phyloP scores from a whole-genome alignment of 2,113 vertebrate species.

The Siniperca chuatsi region DNA sequence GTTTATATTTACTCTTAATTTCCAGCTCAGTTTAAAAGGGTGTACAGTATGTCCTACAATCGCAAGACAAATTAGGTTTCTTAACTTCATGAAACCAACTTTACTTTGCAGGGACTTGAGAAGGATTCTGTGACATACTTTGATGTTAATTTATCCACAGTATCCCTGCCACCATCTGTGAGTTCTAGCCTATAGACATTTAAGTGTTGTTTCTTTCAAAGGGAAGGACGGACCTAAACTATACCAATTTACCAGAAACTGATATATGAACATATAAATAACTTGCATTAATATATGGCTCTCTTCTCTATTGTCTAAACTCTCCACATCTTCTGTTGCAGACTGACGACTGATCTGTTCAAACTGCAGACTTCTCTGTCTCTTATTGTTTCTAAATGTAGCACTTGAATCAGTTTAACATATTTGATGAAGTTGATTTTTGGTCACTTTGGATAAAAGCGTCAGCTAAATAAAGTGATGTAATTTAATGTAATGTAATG shows the following conservation, averaged over 20 bases:
- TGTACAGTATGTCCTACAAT: slow-evolving; percentile 7
- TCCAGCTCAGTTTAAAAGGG: background rate
- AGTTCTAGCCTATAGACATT: slow-evolving; percentile 21
- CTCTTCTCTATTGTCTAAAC: background rate
- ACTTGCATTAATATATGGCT: background rate
- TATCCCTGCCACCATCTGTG: slow-evolving; percentile 41
- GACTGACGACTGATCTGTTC: no score
- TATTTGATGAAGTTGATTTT: no score
- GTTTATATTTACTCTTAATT: background rate
- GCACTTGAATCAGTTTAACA: no score
- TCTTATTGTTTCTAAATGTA: no score
- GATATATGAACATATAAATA: background rate
- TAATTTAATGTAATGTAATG: no score
- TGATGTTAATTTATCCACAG: slow-evolving; percentile 45
- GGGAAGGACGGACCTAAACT: background rate
- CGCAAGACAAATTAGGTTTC: background rate
- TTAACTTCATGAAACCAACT: slow-evolving; percentile 35
- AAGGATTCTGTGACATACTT: slow-evolving; percentile 47
- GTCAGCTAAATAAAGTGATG: no score
- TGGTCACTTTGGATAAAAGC: no score
- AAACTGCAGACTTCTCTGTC: no score
- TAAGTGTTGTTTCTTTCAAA: slow-evolving; percentile 54
- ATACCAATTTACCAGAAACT: background rate
- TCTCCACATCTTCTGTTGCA: no score
- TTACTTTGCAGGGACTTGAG: slow-evolving; percentile 29